Percentiles rank a stretch among this genome's conserved stretches.
Evolutionary conservation across 2,888 invertebrate species (phyloP).

Genomic region (Hybos culiciformis): DNA sequence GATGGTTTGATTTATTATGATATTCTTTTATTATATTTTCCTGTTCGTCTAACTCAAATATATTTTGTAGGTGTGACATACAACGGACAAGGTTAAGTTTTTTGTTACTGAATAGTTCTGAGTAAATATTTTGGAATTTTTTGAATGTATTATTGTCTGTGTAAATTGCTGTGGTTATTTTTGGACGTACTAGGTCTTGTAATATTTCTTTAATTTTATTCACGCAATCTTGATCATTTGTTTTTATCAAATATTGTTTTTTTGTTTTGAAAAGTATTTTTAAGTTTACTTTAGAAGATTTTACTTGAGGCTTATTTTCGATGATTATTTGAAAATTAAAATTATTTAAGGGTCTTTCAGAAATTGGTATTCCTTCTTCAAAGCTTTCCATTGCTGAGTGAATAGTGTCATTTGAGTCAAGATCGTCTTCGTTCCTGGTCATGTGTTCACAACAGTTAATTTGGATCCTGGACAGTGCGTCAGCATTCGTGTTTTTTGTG

Average conservation of each 20-base stretch:
- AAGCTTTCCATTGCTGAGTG: conserved; percentile 1
- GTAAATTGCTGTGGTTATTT: too few relatives aligned
- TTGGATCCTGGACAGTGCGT: conserved; percentile 5
- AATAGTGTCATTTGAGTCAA: background rate
- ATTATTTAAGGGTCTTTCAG: too few relatives aligned
- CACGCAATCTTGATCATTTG: conserved; percentile 6
- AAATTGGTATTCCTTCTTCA: conserved; percentile 5
- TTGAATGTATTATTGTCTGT: too few relatives aligned
- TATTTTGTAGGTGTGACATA: background rate
- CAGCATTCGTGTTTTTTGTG: conserved; percentile 5
- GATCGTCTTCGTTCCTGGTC: too few relatives aligned
- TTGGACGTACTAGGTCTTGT: too few relatives aligned
- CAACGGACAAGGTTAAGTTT: background rate
- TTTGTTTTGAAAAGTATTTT: conserved; percentile 5
- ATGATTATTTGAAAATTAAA: too few relatives aligned
- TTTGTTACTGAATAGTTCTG: background rate
- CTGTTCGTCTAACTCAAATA: background rate
- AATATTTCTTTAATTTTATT: conserved; percentile 5
- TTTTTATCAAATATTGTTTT: conserved; percentile 10
- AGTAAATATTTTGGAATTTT: background rate
- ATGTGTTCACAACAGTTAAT: background rate
- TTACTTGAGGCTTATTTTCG: too few relatives aligned
- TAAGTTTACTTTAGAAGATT: too few relatives aligned
- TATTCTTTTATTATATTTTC: conserved; percentile 2
- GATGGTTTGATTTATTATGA: conserved; percentile 8